Evolutionary conservation across 2,888 invertebrate genomes (phyloP).

Genomic region (Dorcus hopei): DNA sequence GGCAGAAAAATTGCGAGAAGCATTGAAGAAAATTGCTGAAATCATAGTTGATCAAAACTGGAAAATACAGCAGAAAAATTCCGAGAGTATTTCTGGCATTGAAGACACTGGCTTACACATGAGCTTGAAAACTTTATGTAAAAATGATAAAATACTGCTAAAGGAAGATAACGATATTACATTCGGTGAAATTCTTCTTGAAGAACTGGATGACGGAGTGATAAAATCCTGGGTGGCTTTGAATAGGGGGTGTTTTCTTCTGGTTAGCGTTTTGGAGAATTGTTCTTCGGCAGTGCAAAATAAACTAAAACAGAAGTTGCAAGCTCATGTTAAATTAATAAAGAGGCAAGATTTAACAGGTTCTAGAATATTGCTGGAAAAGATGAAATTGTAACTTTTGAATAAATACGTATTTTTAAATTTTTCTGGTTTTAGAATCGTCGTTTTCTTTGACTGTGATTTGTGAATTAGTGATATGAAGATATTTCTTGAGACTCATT

Average conservation of each 20-base stretch:
- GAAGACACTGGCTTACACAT: slow-evolving; percentile 76
- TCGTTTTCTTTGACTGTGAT: too few relatives aligned
- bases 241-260: slow-evolving; percentile 75
- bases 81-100: slow-evolving; percentile 54
- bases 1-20: slow-evolving; percentile 40
- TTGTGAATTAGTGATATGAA: too few relatives aligned
- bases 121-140: slow-evolving; percentile 71
- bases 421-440: too few relatives aligned
- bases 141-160: slow-evolving; percentile 56
- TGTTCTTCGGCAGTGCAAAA: slow-evolving; percentile 50
- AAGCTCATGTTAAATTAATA: slow-evolving; percentile 48
- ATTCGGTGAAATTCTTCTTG: slow-evolving; percentile 58
- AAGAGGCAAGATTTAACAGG: slow-evolving; percentile 59
- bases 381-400: slow-evolving; percentile 1
- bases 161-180: slow-evolving; percentile 46
- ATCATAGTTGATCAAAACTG: slow-evolving; percentile 54
- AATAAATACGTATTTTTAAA: too few relatives aligned
- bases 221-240: slow-evolving; percentile 63
- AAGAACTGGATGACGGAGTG: slow-evolving; percentile 56
- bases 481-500: too few relatives aligned
- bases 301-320: slow-evolving; percentile 53
- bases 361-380: slow-evolving; percentile 58
- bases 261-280: slow-evolving; percentile 66
- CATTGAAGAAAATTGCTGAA: slow-evolving; percentile 50
- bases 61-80: slow-evolving; percentile 52